These are phyloP conservation scores for Aphidius colemani DNA, from an alignment of 2,888 invertebrate genomes.

Conservation along the genomic window DNA sequence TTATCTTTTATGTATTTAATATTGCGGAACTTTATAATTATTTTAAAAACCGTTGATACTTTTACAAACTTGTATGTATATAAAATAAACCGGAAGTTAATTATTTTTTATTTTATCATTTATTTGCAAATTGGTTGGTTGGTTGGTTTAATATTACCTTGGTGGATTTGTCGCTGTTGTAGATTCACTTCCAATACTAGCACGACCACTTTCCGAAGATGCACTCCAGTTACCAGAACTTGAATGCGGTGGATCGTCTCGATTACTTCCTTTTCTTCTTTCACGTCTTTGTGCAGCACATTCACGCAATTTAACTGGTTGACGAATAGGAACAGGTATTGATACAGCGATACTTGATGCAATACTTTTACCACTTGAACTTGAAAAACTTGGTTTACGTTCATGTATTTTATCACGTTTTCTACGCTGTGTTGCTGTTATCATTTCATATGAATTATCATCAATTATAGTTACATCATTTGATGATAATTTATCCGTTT, in stretches of 20 bases:
- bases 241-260: constrained; percentile 83
- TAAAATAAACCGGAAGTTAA: background rate
- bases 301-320: constrained; percentile 74
- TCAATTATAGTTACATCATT: constrained; percentile 45
- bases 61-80: background rate
- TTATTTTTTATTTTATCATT: background rate
- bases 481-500: constrained; percentile 47
- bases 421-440: constrained; percentile 66
- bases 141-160: constrained; percentile 40
- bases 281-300: constrained; percentile 74
- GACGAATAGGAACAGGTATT: constrained; percentile 30
- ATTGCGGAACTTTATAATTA: too few species aligned
- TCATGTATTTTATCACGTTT: constrained; percentile 76
- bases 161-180: constrained; percentile 65
- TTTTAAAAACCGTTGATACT: constrained; percentile 18
- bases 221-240: constrained; percentile 96
- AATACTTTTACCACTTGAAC: constrained; percentile 59
- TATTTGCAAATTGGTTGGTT: too few species aligned
- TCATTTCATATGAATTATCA: constrained; percentile 71
- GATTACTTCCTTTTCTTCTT: constrained; percentile 65
- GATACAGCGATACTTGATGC: constrained; percentile 51
- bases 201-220: constrained; percentile 85
- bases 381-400: constrained; percentile 79
- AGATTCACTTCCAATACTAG: constrained; percentile 84
- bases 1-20: constrained; percentile 21